Base-by-base conservation (phyloP, 1,140 invertebrate species). In the Drosophila tristis region DNA sequence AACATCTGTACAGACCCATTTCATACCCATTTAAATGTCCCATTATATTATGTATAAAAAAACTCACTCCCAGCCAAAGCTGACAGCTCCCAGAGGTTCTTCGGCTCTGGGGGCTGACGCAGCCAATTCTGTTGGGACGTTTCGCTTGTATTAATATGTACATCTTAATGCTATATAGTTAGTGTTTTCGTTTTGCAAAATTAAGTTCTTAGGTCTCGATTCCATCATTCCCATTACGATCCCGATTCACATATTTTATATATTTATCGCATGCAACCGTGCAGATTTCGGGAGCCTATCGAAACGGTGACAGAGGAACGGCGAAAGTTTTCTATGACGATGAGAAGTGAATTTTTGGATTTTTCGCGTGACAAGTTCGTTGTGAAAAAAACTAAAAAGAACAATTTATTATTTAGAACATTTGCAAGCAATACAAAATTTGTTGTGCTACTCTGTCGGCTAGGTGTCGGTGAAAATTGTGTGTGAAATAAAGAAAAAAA, bases 271-370 rank as follows among this genome's bases (percentile, higher is more conserved):
- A 58, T 71, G 65, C 67, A 71, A 71, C 67, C 67, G n/a, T 71
- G 67, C 23, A 9, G 54, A 42, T 76, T 61, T 60, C 65, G 45
- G 58, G 51, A 57, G 66, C 15, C 65, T 86, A 85, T 85, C 80
- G 80, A 80, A 85, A 78, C 76, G 57, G 57, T 78, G 76, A 72
- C 53, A 59, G 68, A 70, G 75, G 72, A 74, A 84, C 80, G 80
- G 80, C 80, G 80, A 84, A 84, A 84, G 80, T 84, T 84, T 84
- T 85, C 80, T 84, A 84, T 85, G 82, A 85, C 80, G 80, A 84
- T 84, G 80, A 84, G 76, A 84, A 82, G 80, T 84, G 78, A 84
- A 84, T 84, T 84, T 82, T 84, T 85, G 76, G 76, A 84, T 76
- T 84, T 84, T 85, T 84, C 80, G 80, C 66, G 80, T 84, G 82